Percentiles rank a stretch among this genome's conserved stretches.
Conservation (phyloP, 2,797 vertebrate genomes). For the Coilia nasus region DNA sequence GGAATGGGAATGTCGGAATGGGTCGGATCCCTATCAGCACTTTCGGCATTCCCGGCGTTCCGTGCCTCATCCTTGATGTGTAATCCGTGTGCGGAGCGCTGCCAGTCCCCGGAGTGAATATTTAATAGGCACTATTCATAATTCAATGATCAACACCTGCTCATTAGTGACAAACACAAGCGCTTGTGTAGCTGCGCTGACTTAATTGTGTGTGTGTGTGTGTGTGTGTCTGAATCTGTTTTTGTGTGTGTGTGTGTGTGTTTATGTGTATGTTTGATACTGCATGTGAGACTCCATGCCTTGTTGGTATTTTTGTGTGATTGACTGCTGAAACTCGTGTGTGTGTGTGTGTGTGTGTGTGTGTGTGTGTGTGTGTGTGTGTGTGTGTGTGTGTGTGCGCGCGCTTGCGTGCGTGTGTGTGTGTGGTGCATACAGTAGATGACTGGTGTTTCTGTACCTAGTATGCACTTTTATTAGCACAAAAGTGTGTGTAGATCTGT, state of each 20-base stretch:
- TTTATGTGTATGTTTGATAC: not conserved
- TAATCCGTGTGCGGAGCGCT: constrained; percentile 47
- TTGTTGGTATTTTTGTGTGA: not conserved
- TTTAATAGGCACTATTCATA: constrained; percentile 47
- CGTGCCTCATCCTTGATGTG: constrained; percentile 42
- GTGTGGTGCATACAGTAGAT: too few species aligned
- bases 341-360: not conserved
- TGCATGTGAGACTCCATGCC: not conserved
- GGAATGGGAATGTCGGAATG: constrained; percentile 25
- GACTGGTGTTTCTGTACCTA: too few species aligned
- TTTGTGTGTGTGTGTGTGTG: not conserved
- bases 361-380: not conserved
- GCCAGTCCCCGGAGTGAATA: constrained; percentile 44
- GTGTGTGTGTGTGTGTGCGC: not conserved
- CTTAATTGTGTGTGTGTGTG: constrained; percentile 4
- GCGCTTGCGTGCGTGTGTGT: not conserved
- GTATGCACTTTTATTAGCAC: too few species aligned
- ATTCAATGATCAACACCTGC: constrained; percentile 54
- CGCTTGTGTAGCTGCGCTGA: not conserved
- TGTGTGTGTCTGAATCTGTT: not conserved
- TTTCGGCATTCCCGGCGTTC: constrained; percentile 9
- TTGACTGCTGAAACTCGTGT: not conserved
- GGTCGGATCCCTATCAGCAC: constrained; percentile 48
- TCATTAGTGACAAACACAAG: constrained; percentile 38
- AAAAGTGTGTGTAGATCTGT: too few species aligned